Conservation (phyloP, 2,113 vertebrate genomes). For the Crotophaga sulcirostris region DNA sequence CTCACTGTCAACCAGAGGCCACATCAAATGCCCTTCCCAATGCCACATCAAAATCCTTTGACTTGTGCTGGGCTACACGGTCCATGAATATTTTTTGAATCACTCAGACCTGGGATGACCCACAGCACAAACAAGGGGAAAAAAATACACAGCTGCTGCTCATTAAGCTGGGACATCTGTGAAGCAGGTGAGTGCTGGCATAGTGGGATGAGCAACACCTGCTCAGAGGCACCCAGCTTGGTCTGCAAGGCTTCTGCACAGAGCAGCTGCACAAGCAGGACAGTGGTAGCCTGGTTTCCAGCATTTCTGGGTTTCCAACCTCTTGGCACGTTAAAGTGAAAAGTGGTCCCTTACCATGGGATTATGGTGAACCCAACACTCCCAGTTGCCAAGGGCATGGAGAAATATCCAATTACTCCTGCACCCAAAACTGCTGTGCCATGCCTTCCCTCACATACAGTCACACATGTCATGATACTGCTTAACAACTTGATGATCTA, state of each 20-base stretch:
- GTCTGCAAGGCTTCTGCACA: not conserved
- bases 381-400: too few species aligned
- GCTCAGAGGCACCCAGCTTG: accelerated
- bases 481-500: accelerated
- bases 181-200: not conserved
- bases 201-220: not conserved
- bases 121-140: not conserved
- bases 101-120: not conserved
- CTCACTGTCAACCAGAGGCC: accelerated
- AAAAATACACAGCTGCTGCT: not conserved
- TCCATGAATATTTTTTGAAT: not conserved
- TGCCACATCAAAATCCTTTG: not conserved
- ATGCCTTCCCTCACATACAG: not conserved
- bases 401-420: too few species aligned
- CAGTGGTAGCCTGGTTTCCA: not conserved
- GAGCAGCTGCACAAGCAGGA: not conserved
- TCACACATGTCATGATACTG: accelerated
- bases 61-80: not conserved
- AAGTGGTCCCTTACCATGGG: accelerated
- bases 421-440: accelerated
- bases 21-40: too few species aligned
- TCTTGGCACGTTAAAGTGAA: accelerated
- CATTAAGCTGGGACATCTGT: not conserved
- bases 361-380: too few species aligned
- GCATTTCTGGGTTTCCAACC: not conserved